A percentile compares a stretch with the other conserved stretches of the same genome.
Conservation (phyloP, 2,113 vertebrate species). For the Paradoxurus hermaphroditus region DNA sequence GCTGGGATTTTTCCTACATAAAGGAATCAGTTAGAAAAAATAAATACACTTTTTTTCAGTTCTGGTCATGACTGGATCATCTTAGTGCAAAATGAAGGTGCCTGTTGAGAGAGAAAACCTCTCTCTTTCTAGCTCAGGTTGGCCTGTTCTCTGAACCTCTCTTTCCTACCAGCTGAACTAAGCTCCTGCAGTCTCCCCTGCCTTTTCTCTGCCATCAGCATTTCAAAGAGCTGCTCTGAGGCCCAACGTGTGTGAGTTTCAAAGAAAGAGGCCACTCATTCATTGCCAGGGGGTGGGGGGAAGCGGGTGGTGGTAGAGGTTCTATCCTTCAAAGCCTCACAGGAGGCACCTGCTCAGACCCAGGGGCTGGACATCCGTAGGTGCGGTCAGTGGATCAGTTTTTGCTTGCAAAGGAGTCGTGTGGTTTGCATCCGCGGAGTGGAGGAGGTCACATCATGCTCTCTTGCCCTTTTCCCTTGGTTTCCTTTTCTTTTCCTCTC, state of each 20-base stretch:
- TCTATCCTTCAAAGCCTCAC: slow-evolving; percentile 30
- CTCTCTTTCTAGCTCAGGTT: neutral
- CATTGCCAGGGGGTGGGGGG: neutral
- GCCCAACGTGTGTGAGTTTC: slow-evolving; percentile 50
- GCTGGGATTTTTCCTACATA: neutral
- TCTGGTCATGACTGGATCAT: neutral
- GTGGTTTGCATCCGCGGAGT: neutral
- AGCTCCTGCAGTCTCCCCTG: neutral
- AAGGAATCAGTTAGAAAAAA: neutral
- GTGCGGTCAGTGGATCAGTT: neutral
- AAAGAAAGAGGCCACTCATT: slow-evolving; percentile 51
- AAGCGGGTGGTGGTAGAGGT: neutral
- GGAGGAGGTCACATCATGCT: neutral
- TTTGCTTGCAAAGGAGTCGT: neutral
- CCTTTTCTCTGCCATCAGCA: neutral
- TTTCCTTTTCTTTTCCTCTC: neutral
- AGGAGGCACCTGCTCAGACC: neutral
- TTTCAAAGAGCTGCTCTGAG: slow-evolving; percentile 35
- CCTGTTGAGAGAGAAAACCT: neutral
- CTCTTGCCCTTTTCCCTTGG: neutral
- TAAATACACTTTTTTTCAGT: neutral
- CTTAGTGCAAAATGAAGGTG: neutral
- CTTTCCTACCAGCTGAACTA: neutral
- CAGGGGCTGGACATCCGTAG: neutral
- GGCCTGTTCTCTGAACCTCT: neutral